These are phyloP conservation scores for Chaenogobius annularis DNA, from an alignment of 2,113 vertebrate genomes.

Conservation along the genomic window DNA sequence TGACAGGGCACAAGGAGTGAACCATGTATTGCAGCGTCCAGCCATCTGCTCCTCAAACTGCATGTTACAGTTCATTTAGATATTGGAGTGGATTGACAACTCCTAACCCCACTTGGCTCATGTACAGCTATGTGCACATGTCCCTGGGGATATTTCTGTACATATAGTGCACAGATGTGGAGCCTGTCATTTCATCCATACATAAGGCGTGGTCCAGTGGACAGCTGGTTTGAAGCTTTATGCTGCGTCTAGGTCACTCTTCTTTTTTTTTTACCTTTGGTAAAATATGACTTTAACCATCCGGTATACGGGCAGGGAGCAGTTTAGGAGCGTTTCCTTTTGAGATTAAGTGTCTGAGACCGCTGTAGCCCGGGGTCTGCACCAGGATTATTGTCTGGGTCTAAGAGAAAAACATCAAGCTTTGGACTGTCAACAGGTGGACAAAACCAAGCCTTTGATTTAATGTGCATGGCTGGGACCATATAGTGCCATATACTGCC, in stretches of 20 bases:
- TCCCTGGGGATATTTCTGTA: slow-evolving; percentile 1
- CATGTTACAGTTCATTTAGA: not conserved
- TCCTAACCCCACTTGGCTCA: not conserved
- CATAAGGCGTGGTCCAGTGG: not conserved
- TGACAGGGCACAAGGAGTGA: not conserved
- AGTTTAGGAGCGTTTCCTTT: slow-evolving; percentile 4
- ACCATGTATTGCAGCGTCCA: not conserved
- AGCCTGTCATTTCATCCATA: slow-evolving; percentile 1
- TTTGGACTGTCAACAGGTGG: slow-evolving; percentile 5
- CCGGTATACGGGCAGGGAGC: not conserved
- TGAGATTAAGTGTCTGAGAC: slow-evolving; percentile 8
- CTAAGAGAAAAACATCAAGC: slow-evolving; percentile 1
- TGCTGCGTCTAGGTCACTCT: not conserved
- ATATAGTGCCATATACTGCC: no score
- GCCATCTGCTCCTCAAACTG: not conserved
- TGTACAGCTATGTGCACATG: slow-evolving; percentile 3
- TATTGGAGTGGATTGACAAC: not conserved
- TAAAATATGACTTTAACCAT: not conserved
- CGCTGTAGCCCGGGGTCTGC: not conserved
- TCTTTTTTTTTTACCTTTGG: not conserved
- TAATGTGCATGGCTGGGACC: not conserved
- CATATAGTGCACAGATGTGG: not conserved
- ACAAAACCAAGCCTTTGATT: not conserved
- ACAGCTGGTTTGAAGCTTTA: slow-evolving; percentile 7
- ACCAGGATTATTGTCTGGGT: slow-evolving; percentile 2